Evolutionary conservation across 2,888 invertebrate genomes (phyloP).

Genomic region (Microdon myrmicae): DNA sequence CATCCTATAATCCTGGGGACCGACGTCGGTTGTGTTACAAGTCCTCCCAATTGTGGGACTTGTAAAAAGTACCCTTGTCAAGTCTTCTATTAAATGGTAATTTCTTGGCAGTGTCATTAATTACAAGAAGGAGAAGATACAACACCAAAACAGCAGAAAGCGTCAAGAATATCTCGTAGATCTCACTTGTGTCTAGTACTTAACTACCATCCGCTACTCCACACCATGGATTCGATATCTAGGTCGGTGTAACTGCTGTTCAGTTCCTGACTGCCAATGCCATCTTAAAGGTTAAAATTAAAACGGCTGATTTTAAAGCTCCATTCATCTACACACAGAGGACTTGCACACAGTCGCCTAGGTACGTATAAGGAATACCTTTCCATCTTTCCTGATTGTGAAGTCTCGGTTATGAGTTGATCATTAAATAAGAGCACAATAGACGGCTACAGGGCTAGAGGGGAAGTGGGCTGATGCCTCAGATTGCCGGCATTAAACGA

Average conservation of each 20-base stretch:
- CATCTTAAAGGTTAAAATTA: constrained; percentile 41
- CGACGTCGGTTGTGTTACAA: not conserved
- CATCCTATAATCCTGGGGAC: not conserved
- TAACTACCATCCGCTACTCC: not conserved
- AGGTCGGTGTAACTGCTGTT: not conserved
- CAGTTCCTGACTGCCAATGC: constrained; percentile 5
- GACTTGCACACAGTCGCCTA: too few relatives aligned
- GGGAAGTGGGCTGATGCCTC: not conserved
- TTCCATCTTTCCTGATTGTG: too few relatives aligned
- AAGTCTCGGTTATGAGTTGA: constrained; percentile 11
- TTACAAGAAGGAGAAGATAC: constrained; percentile 34
- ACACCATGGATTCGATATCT: not conserved
- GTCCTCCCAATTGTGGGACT: constrained; percentile 19
- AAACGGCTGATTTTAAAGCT: constrained; percentile 45
- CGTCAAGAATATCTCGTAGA: constrained; percentile 26
- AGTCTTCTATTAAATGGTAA: constrained; percentile 50
- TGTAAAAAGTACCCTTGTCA: constrained; percentile 44
- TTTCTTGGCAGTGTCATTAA: constrained; percentile 48
- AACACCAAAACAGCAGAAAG: constrained; percentile 20
- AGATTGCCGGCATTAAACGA: constrained; percentile 25
- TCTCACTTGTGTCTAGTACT: constrained; percentile 13
- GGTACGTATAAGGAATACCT: too few relatives aligned
- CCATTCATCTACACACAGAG: constrained; percentile 33
- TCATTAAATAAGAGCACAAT: constrained; percentile 27
- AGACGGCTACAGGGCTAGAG: not conserved